Conservation (phyloP, 2,888 invertebrate species). For the Melinaea marsaeus region DNA sequence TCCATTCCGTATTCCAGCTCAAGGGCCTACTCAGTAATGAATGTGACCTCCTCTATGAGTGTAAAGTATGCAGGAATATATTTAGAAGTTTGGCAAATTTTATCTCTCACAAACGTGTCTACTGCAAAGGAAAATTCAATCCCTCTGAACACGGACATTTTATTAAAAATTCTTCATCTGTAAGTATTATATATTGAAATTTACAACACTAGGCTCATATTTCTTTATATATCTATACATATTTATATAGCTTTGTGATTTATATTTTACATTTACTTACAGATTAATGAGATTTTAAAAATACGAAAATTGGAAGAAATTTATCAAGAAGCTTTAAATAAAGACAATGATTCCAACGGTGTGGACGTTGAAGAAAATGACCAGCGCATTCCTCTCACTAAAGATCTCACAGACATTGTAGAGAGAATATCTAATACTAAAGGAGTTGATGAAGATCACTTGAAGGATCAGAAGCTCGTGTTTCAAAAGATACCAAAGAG, state of each 20-base stretch:
- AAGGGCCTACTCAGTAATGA: slow-evolving; percentile 86
- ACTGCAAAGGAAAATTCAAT: slow-evolving; percentile 82
- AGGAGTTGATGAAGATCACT: slow-evolving; percentile 38
- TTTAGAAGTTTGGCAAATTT: slow-evolving; percentile 93
- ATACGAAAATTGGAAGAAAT: slow-evolving; percentile 70
- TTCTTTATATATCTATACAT: no score
- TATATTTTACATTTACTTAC: slow-evolving; percentile 30
- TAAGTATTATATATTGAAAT: slow-evolving; percentile 45
- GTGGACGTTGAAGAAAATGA: slow-evolving; percentile 42
- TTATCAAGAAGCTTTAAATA: slow-evolving; percentile 61
- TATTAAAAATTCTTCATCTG: slow-evolving; percentile 61
- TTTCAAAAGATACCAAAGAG: slow-evolving; percentile 79
- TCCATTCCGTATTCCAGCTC: slow-evolving; percentile 74
- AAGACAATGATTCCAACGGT: slow-evolving; percentile 36
- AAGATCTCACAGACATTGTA: slow-evolving; percentile 76
- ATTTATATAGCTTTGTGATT: neutral
- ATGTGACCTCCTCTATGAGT: slow-evolving; percentile 93
- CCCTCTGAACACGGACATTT: slow-evolving; percentile 65
- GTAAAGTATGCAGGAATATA: slow-evolving; percentile 90
- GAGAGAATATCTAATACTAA: slow-evolving; percentile 69
- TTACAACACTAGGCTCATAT: no score
- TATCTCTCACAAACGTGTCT: slow-evolving; percentile 91
- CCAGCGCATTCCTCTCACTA: slow-evolving; percentile 64
- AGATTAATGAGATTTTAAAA: slow-evolving; percentile 67
- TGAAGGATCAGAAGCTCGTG: slow-evolving; percentile 49